Base-by-base conservation (phyloP, 2,888 invertebrate species). In the Atherix ibis region DNA sequence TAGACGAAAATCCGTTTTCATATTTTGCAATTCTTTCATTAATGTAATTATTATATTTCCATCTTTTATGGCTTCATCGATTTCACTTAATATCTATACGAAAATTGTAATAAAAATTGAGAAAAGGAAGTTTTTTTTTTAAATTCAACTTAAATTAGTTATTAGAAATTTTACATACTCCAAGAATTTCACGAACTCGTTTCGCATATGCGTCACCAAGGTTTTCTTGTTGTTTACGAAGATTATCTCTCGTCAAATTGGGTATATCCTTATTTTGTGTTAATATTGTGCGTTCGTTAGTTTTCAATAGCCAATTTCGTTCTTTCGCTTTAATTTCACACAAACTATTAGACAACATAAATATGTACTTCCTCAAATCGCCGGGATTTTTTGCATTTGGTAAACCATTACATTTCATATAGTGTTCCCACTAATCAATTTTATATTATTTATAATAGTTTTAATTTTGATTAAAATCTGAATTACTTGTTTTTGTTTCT, bases 401-500 rank as follows among this genome's bases (percentile, higher is more conserved):
- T 5, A 61, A 43, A 3, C 61, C 60, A 35, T 61, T 57, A 47
- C 62, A 62, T 4, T 60, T 54, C 60, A 62, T 61, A 34, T 51
- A 62, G 37, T 53, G 54, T 34, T 57, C 54, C 62, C 62, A 62
- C 30, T 60, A 18, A 8, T n/a, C n/a, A n/a, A n/a, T n/a, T n/a
- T n/a, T n/a, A n/a, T n/a, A n/a, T n/a, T n/a, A n/a, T n/a, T n/a
- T n/a, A n/a, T n/a, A n/a, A n/a, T n/a, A n/a, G n/a, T n/a, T n/a
- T n/a, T n/a, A n/a, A n/a, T n/a, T n/a, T n/a, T n/a, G n/a, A n/a
- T n/a, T n/a, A n/a, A n/a, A n/a, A n/a, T n/a, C n/a, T n/a, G n/a
- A n/a, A n/a, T n/a, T n/a, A n/a, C n/a, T n/a, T n/a, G n/a, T n/a
- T n/a, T n/a, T n/a, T n/a, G n/a, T n/a, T n/a, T n/a, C n/a, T n/a